Evolutionary conservation across 2,888 invertebrate species (phyloP).

Genomic region (Panzeria rudis): DNA sequence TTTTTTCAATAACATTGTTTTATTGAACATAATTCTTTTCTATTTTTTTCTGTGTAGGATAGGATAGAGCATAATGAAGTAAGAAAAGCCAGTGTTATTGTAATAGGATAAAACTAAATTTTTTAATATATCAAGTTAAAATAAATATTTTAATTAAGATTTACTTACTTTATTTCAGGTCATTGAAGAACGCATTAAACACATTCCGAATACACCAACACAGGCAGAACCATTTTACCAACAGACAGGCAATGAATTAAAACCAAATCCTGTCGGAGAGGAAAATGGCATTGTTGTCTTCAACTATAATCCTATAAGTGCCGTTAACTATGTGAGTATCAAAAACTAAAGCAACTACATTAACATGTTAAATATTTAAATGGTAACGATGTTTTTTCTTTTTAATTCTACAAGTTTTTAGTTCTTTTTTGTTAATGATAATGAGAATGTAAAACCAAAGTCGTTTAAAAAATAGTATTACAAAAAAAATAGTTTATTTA

Average conservation of each 20-base stretch:
- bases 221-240: conserved; percentile 92
- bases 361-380: conserved; percentile 4
- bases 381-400: neutral
- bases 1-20: too few species aligned
- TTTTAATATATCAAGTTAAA: neutral
- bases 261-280: conserved; percentile 93
- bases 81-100: too few species aligned
- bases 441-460: conserved; percentile 31
- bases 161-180: conserved; percentile 86
- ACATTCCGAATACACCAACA: conserved; percentile 89
- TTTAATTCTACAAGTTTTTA: conserved; percentile 1
- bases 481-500: neutral
- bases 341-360: neutral
- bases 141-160: neutral
- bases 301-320: conserved; percentile 93
- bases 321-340: conserved; percentile 92
- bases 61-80: too few species aligned
- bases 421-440: conserved; percentile 40
- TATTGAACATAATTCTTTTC: too few species aligned
- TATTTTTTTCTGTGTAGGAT: too few species aligned
- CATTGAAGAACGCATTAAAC: conserved; percentile 91
- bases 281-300: conserved; percentile 93
- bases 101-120: neutral
- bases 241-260: conserved; percentile 90
- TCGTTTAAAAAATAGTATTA: neutral